phyloP scores from a whole-genome alignment of 2,113 vertebrate species.

The Sturnus vulgaris region DNA sequence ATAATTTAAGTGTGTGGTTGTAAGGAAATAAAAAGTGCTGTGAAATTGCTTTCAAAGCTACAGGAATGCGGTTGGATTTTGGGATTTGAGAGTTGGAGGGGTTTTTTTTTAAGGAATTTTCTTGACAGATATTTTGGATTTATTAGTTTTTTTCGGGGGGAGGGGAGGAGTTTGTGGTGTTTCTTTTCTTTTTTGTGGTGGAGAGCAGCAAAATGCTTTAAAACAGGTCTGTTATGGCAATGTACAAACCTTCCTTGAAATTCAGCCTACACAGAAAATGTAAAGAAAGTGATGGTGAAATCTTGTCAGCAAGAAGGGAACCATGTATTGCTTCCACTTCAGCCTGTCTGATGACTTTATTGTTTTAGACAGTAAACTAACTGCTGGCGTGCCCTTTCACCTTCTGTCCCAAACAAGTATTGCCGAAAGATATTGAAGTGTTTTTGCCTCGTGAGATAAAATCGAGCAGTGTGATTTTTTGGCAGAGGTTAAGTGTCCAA shows the following conservation, averaged over 20 bases:
- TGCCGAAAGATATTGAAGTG: constrained; percentile 49
- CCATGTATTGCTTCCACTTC: not conserved
- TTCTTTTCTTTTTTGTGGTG: not conserved
- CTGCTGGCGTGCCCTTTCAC: constrained; percentile 31
- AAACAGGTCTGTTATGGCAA: not conserved
- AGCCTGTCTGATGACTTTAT: constrained; percentile 27
- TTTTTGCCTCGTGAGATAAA: constrained; percentile 40
- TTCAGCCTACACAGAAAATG: not conserved
- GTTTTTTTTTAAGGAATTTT: not conserved
- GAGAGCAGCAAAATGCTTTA: not conserved
- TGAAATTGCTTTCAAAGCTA: not conserved
- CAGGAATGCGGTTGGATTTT: not conserved
- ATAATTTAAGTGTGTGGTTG: not conserved
- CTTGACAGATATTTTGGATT: not conserved
- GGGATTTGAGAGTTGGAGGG: not conserved
- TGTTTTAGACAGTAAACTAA: constrained; percentile 44
- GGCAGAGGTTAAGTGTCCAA: constrained; percentile 12
- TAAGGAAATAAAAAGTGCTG: not conserved
- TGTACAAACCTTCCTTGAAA: not conserved
- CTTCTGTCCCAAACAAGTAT: constrained; percentile 18
- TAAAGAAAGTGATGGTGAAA: not conserved
- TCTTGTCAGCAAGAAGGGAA: not conserved
- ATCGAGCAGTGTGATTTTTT: constrained; percentile 10
- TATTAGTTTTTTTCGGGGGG: not conserved
- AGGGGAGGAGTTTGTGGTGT: not conserved